These are phyloP conservation scores for Ciconia boyciana DNA, from an alignment of 2,113 vertebrate species.

Conservation along the genomic window DNA sequence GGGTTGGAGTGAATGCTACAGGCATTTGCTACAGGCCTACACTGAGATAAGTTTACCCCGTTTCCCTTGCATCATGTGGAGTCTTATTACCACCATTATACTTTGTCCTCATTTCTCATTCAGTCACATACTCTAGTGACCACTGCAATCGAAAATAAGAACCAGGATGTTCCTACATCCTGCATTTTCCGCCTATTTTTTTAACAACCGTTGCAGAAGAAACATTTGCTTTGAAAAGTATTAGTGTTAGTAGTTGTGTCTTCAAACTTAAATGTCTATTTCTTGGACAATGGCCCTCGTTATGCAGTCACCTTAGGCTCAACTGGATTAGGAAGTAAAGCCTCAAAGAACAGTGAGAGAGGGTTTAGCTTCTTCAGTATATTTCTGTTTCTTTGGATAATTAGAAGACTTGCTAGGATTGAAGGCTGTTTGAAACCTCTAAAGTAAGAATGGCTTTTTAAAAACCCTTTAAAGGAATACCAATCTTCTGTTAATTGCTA, in stretches of 20 bases:
- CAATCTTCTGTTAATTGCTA: background rate
- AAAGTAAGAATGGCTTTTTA: background rate
- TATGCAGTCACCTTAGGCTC: background rate
- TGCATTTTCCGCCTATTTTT: background rate
- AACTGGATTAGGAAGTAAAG: background rate
- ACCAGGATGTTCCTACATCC: background rate
- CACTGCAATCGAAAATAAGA: background rate
- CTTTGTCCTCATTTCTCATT: background rate
- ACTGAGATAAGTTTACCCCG: background rate
- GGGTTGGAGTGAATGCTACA: background rate
- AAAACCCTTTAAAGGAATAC: background rate
- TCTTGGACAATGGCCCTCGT: background rate
- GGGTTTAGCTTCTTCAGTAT: background rate
- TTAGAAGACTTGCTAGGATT: background rate
- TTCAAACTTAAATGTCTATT: background rate
- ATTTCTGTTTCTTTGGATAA: background rate
- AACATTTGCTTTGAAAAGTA: background rate
- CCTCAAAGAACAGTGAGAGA: background rate
- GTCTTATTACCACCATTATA: background rate
- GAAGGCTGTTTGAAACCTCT: background rate
- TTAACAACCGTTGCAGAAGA: background rate
- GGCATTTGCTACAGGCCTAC: fast-evolving
- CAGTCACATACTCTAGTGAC: background rate
- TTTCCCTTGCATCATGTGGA: background rate
- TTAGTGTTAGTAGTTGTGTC: background rate